Evolutionary conservation across 2,797 vertebrate species (phyloP).

Genomic region (Eutrigla gurnardus): DNA sequence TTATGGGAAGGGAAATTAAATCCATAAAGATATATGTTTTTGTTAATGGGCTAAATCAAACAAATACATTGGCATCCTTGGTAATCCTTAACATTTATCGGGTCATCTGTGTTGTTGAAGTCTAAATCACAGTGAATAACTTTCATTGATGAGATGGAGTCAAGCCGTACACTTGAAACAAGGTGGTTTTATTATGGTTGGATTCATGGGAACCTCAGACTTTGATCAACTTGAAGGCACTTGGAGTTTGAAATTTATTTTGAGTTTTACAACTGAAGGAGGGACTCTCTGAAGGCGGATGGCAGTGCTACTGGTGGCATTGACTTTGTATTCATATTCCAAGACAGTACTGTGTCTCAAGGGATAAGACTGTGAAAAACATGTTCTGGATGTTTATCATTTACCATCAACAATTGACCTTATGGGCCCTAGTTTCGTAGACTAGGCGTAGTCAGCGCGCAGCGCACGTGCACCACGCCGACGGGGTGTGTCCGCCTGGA

Average conservation of each 20-base stretch:
- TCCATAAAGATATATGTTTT: not conserved
- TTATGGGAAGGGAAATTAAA: not conserved
- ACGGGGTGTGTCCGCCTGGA: too few relatives aligned
- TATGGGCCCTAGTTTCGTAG: too few relatives aligned
- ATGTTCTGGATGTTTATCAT: slow-evolving; percentile 30
- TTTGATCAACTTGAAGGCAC: slow-evolving; percentile 64
- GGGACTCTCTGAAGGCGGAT: slow-evolving; percentile 17
- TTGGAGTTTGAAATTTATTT: slow-evolving; percentile 41
- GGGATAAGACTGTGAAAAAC: slow-evolving; percentile 9
- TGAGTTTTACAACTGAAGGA: slow-evolving; percentile 29
- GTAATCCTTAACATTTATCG: not conserved
- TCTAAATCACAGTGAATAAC: not conserved
- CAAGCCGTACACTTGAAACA: slow-evolving; percentile 6
- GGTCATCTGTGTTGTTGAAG: not conserved
- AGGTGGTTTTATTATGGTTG: slow-evolving; percentile 40
- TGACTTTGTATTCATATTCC: slow-evolving; percentile 37
- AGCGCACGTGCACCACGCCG: too few relatives aligned
- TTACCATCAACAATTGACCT: slow-evolving; percentile 29
- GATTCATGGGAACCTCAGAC: slow-evolving; percentile 51
- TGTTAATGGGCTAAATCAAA: not conserved
- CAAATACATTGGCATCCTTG: not conserved
- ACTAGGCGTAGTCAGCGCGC: too few relatives aligned
- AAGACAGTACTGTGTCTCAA: slow-evolving; percentile 17
- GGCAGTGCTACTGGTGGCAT: slow-evolving; percentile 19
- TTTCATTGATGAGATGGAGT: slow-evolving; percentile 6